Percentiles rank a stretch among this genome's conserved stretches.
Conservation (phyloP, 2,113 vertebrate genomes). For the Callospermophilus lateralis region DNA sequence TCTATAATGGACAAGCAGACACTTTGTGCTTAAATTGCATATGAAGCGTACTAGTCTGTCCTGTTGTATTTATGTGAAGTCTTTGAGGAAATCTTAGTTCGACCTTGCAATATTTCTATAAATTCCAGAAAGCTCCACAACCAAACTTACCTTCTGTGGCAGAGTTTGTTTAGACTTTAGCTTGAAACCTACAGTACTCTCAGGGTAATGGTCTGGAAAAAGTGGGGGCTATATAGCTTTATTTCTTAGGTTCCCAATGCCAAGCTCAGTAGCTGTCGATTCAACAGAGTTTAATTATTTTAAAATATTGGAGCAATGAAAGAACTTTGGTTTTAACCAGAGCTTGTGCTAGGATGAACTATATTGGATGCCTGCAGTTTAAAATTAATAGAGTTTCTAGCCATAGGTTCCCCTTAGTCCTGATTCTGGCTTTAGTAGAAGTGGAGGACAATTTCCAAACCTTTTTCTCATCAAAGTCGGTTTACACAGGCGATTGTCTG, state of each 20-base stretch:
- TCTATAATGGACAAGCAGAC: neutral
- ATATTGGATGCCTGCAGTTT: neutral
- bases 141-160: neutral
- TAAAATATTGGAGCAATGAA: neutral
- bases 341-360: neutral
- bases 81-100: neutral
- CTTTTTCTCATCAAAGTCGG: neutral
- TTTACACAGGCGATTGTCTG: neutral
- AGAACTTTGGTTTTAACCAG: neutral
- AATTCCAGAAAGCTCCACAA: neutral
- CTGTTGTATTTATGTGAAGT: neutral
- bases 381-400: neutral
- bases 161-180: neutral
- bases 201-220: neutral
- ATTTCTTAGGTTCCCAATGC: neutral
- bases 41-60: neutral
- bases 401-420: neutral
- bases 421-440: neutral
- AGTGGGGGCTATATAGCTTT: neutral
- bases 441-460: neutral
- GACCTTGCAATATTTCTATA: neutral
- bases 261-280: neutral
- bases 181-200: neutral
- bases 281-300: neutral
- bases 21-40: neutral